Evolutionary conservation across 1,140 invertebrate species (phyloP), one percentile per base, ranked within the genome.

Genomic region (Chymomyza costata): DNA sequence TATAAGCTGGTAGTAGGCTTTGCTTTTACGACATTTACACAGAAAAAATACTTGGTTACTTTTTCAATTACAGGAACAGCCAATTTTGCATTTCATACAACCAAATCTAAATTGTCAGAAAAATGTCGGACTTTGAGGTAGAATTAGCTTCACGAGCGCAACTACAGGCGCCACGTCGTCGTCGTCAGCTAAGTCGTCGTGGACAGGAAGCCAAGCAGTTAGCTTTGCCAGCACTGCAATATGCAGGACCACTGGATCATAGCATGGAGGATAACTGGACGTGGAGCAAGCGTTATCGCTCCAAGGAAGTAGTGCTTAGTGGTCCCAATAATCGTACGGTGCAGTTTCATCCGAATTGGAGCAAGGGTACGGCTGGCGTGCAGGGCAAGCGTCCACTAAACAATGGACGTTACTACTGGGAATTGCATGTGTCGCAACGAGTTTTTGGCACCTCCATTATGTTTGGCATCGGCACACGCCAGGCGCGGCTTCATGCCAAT

Each of bases 371-470:
- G 0, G 92, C 92, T 0, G 92, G 88, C 1, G 89, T 93, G 0
- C 86, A 91, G 31, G 92, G 91, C 3, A 90, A 89, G 10, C 81
- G 88, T 6, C 78, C 89, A 1, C 84, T 93, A 0, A 92, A 92
- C 69, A 88, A 90, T 63, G 89, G 89, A 1, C 85, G 78, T 34
- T 90, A 90, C 71, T 93, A 92, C 78, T 93, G 92, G 92, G 92
- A 93, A 81, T 83, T 93, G 18, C 81, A 87, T 30, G 85, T 93
- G 0, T 89, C 89, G 0, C 89, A 91, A 60, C 83, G 92, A 21
- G 87, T 93, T 16, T 93, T 92, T 62, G 92, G 92, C 17, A 93
- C 92, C 0, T 92, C 91, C 51, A 92, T 93, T 86, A 93, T 93
- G 92, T 91, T 93, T 58, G 92, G 92, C 18, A 87, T 93, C 5